Evolutionary conservation across 2,888 invertebrate genomes (phyloP).

Genomic region (Cinara cedri): DNA sequence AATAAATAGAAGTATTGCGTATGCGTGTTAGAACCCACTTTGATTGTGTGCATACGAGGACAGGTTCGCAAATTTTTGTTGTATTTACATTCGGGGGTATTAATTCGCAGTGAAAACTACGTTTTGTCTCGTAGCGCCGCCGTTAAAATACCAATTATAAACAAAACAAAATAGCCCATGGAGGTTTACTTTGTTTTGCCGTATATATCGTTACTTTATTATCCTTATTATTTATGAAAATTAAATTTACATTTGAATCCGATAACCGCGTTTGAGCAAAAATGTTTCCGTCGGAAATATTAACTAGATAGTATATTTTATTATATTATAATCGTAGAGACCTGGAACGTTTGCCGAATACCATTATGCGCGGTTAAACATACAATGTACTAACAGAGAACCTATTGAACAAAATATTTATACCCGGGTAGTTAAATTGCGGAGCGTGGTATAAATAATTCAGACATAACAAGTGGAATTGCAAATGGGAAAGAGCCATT

Average conservation of each 20-base stretch:
- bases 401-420: too few relatives aligned
- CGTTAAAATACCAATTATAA: background rate
- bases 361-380: background rate
- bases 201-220: background rate
- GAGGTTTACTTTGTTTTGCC: background rate
- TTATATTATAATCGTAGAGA: too few relatives aligned
- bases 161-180: background rate
- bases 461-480: too few relatives aligned
- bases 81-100: background rate
- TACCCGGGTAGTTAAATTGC: too few relatives aligned
- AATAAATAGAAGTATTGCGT: too few relatives aligned
- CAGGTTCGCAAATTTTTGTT: background rate
- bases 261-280: background rate
- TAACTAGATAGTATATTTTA: too few relatives aligned
- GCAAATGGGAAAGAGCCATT: too few relatives aligned
- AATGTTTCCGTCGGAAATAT: too few relatives aligned
- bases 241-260: background rate
- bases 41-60: too few relatives aligned
- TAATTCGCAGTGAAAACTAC: background rate
- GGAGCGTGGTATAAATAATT: too few relatives aligned
- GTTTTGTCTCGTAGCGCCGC: background rate
- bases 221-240: conserved; percentile 5
- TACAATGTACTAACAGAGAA: background rate
- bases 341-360: too few relatives aligned
- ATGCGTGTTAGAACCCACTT: too few relatives aligned